Evolutionary conservation across 2,797 vertebrate genomes (phyloP).

Genomic region (Scleropages formosus): DNA sequence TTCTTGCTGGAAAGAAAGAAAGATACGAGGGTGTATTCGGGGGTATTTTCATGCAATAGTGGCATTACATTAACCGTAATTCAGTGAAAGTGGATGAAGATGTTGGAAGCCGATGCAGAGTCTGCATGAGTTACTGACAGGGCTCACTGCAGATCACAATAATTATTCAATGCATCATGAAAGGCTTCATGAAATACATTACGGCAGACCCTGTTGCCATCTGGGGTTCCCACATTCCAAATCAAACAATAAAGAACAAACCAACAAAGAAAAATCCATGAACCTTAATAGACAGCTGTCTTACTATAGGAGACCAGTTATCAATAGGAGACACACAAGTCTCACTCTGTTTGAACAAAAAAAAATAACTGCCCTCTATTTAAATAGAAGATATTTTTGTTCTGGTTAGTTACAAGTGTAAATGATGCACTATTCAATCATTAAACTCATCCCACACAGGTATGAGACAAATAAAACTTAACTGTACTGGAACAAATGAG

Average conservation of each 20-base stretch:
- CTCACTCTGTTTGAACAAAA: neutral
- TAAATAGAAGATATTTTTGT: neutral
- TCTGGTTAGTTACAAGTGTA: constrained; percentile 1
- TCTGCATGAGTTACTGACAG: constrained; percentile 19
- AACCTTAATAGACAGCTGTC: constrained; percentile 73
- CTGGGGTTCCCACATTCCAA: constrained; percentile 60
- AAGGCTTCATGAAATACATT: neutral
- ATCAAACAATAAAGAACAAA: constrained; percentile 61
- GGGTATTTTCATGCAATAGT: constrained; percentile 4
- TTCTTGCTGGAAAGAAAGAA: neutral
- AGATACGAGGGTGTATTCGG: too few relatives aligned
- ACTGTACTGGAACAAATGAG: neutral
- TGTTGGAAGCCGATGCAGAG: constrained; percentile 41
- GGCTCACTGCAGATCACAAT: neutral
- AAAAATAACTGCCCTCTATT: neutral
- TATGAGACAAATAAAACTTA: neutral
- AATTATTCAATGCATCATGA: constrained; percentile 45
- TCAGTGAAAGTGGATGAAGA: constrained; percentile 62
- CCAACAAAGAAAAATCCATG: constrained; percentile 72
- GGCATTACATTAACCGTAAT: constrained; percentile 43
- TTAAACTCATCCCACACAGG: constrained; percentile 15
- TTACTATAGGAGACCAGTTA: constrained; percentile 31
- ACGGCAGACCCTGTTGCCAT: constrained; percentile 40
- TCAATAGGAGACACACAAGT: neutral
- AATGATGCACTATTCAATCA: neutral